Base-by-base conservation (phyloP, 2,888 invertebrate genomes). In the Sceliomorpha sp. region DNA sequence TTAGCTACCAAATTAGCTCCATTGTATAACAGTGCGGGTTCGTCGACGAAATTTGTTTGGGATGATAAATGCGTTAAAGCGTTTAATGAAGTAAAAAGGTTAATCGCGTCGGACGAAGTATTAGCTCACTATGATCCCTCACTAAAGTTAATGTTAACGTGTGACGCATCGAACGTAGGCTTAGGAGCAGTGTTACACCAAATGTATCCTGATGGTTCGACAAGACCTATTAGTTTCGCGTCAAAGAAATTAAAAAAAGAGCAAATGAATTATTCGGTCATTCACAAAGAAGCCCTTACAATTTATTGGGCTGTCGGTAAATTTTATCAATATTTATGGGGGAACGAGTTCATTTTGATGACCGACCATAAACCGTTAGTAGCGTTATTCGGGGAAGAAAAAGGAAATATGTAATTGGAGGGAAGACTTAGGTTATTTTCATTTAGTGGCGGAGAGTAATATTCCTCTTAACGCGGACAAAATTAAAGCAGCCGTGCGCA, bases 241-340 rank as follows among this genome's bases (percentile, higher is more conserved):
- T 85, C 82, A 0, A 50, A 79, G 59, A 75, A 80, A 1, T 59
- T 84, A 15, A 73, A 74, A 1, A 69, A 70, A 34, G 72, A 79
- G 5, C 83, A 87, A 69, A 73, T 78, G 42, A 84, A 81, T 40
- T 85, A 85, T 67, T 78, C 80, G 1, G 77, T 79, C 1, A 75
- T 85, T 10, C 78, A 85, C 45, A 75, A 76, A 29, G 84, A 86
- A 66, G 80, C 82, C 6, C 70, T 85, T 34, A 80, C 83, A 2
- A 84, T 86, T 59, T 80, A 76, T 62, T 86, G 78, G 77, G 80
- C 75, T 0, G 73, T 82, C 2, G 75, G 72, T 20, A 80, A 78
- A 32, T 86, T 84, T 68, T 77, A 83, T 67, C 82, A 85, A 51
- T 87, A 84, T 78, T 71, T 87, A 44, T 58, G 74, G 29, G 84